These are phyloP conservation scores for Chionodraco myersi DNA, from an alignment of 2,113 vertebrate species.

Conservation along the genomic window DNA sequence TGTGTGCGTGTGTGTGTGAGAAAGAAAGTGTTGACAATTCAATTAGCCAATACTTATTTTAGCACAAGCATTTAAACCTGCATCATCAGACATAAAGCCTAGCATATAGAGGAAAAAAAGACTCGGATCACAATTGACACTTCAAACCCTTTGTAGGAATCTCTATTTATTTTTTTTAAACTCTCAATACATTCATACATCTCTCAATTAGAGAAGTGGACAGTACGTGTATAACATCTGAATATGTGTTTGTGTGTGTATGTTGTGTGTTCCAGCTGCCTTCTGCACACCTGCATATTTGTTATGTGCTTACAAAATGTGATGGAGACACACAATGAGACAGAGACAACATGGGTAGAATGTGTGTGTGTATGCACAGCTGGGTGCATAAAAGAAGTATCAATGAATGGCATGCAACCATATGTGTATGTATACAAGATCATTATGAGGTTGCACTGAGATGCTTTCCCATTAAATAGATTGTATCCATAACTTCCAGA, in stretches of 20 bases:
- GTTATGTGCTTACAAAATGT: slow-evolving; percentile 63
- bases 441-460: not conserved
- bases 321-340: slow-evolving; percentile 41
- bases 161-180: slow-evolving; percentile 71
- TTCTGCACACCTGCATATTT: slow-evolving; percentile 67
- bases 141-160: slow-evolving; percentile 80
- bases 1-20: slow-evolving; percentile 13
- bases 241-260: slow-evolving; percentile 11
- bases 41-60: slow-evolving; percentile 16
- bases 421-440: slow-evolving; percentile 13
- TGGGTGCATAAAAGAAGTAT: slow-evolving; percentile 15
- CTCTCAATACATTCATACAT: slow-evolving; percentile 82
- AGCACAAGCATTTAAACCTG: not conserved
- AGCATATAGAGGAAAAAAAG: slow-evolving; percentile 6
- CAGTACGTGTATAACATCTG: slow-evolving; percentile 43
- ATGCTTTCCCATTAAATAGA: not conserved
- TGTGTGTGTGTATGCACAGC: slow-evolving; percentile 7
- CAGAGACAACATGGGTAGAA: slow-evolving; percentile 30
- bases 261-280: slow-evolving; percentile 69
- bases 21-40: not conserved
- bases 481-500: not conserved
- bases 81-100: not conserved
- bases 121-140: slow-evolving; percentile 50
- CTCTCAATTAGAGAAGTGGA: slow-evolving; percentile 65
- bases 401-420: slow-evolving; percentile 4